phyloP scores from a whole-genome alignment of 2,888 invertebrate genomes.

The Drosophila niveifrons region DNA sequence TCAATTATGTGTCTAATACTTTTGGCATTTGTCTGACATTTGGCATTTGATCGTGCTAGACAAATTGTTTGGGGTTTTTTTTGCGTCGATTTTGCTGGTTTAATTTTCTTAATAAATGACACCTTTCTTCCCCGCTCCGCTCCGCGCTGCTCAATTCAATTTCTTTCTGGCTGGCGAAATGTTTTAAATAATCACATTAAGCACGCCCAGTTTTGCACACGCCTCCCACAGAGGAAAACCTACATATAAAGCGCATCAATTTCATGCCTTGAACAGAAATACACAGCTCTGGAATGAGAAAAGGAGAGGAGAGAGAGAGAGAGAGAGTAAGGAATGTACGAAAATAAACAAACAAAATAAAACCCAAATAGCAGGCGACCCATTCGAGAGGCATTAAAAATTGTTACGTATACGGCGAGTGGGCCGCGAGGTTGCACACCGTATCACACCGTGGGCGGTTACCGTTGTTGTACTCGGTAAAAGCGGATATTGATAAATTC shows the following conservation, averaged over 20 bases:
- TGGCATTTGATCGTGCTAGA: conserved; percentile 34
- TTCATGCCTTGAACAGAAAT: conserved; percentile 74
- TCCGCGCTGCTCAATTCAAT: background rate
- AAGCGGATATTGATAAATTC: conserved; percentile 81
- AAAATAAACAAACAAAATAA: conserved; percentile 15
- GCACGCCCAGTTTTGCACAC: conserved; percentile 42
- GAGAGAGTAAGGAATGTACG: conserved; percentile 7
- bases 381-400: conserved; percentile 75
- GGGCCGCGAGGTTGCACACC: conserved; percentile 33
- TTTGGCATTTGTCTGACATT: conserved; percentile 28
- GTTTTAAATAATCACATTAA: conserved; percentile 77
- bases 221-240: conserved; percentile 25
- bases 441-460: conserved; percentile 52
- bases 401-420: conserved; percentile 70
- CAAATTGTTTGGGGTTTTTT: conserved; percentile 27
- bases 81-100: conserved; percentile 16
- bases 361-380: conserved; percentile 13
- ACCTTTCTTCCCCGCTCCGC: conserved; percentile 21
- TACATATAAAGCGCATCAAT: conserved; percentile 71
- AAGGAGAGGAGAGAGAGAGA: too few relatives aligned
- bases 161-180: conserved; percentile 45
- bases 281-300: conserved; percentile 9
- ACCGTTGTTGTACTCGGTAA: conserved; percentile 59
- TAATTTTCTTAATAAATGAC: conserved; percentile 55
- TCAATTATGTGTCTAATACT: conserved; percentile 18